A percentile compares a stretch with the other conserved stretches of the same genome.
phyloP scores from a whole-genome alignment of 2,888 invertebrate species.

The Pimpla rufipes region DNA sequence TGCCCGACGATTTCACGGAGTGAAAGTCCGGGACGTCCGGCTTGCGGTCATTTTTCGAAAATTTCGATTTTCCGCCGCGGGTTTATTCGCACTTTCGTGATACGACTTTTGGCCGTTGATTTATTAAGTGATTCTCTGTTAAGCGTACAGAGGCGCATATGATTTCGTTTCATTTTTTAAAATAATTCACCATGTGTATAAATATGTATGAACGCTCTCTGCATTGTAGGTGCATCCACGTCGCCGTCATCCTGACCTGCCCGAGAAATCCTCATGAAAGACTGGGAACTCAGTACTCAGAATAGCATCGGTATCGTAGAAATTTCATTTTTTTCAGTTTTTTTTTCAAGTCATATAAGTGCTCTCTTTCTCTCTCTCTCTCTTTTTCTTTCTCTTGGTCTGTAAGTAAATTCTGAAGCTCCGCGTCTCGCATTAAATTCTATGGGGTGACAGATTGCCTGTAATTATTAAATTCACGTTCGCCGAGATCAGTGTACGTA shows the following conservation, averaged over 20 bases:
- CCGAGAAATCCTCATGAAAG: conserved; percentile 86
- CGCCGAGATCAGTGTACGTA: not conserved
- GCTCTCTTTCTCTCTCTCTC: conserved; percentile 41
- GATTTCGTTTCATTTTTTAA: conserved; percentile 24
- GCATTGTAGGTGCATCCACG: conserved; percentile 85
- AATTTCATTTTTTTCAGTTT: conserved; percentile 80
- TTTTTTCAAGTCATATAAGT: conserved; percentile 62
- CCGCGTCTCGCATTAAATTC: conserved; percentile 37
- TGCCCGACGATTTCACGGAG: conserved; percentile 56
- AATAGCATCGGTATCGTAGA: conserved; percentile 86
- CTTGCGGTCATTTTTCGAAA: not conserved
- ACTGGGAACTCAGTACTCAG: conserved; percentile 86
- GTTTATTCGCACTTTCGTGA: conserved; percentile 16
- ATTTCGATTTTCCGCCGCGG: not conserved
- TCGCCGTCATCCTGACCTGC: conserved; percentile 85
- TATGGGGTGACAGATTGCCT: conserved; percentile 27
- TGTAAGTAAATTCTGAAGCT: conserved; percentile 20
- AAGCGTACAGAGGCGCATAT: too few species aligned
- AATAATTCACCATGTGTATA: conserved; percentile 56
- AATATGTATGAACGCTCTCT: conserved; percentile 83
- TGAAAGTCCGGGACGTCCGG: conserved; percentile 23
- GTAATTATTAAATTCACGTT: not conserved
- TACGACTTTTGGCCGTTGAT: too few species aligned
- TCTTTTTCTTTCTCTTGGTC: conserved; percentile 67
- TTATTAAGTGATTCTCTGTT: too few species aligned